phyloP scores from a whole-genome alignment of 2,888 invertebrate genomes.

The Drosophila neonasuta region DNA sequence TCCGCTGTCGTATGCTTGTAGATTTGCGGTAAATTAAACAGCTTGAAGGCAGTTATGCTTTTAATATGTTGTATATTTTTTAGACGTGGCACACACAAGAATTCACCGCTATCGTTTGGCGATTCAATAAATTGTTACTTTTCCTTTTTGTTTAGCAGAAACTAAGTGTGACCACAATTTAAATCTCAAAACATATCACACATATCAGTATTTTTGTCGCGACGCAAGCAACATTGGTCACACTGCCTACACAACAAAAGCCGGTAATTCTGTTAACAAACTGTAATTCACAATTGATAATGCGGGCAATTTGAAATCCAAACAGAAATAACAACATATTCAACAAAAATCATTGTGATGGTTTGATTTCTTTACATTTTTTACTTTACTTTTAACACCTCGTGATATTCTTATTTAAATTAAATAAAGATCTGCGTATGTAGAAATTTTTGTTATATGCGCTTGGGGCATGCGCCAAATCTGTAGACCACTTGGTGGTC shows the following conservation, averaged over 20 bases:
- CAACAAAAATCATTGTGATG: background rate
- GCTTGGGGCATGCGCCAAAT: slow-evolving; percentile 67
- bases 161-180: background rate
- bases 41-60: slow-evolving; percentile 57
- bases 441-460: slow-evolving; percentile 29
- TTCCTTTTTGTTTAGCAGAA: slow-evolving; percentile 16
- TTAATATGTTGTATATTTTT: slow-evolving; percentile 6
- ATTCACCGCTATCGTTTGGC: slow-evolving; percentile 9
- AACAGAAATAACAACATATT: background rate
- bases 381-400: background rate
- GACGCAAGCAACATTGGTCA: background rate
- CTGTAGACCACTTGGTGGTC: slow-evolving; percentile 83
- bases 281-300: background rate
- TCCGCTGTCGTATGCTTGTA: slow-evolving; percentile 74
- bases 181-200: background rate
- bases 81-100: slow-evolving; percentile 51
- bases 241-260: background rate
- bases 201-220: background rate
- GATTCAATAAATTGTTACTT: slow-evolving; percentile 25
- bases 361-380: background rate
- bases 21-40: slow-evolving; percentile 78
- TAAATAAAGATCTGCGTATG: background rate
- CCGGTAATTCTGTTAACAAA: background rate
- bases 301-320: background rate
- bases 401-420: too few relatives aligned